A percentile compares a stretch with the other conserved stretches of the same genome.
Conservation (phyloP, 2,113 vertebrate genomes). For the Poecilia latipinna region DNA sequence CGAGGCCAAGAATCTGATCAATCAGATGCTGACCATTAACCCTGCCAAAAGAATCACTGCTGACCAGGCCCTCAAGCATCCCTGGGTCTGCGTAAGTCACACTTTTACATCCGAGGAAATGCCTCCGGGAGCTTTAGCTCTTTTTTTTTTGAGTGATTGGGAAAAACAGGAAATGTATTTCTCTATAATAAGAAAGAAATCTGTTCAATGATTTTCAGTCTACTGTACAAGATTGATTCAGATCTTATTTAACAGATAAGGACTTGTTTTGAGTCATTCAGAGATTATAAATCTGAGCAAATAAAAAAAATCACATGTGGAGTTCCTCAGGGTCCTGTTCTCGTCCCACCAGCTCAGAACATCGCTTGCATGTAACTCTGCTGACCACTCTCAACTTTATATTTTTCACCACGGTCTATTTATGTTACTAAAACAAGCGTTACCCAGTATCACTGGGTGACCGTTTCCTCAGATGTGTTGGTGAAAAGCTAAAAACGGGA, state of each 20-base stretch:
- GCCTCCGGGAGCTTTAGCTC: neutral
- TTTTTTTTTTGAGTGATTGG: too few relatives aligned
- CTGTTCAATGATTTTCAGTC: neutral
- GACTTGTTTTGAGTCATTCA: neutral
- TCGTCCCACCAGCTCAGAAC: neutral
- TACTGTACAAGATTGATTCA: neutral
- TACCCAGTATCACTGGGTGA: too few relatives aligned
- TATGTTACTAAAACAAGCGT: neutral
- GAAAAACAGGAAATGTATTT: neutral
- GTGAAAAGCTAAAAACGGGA: neutral
- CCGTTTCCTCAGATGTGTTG: neutral
- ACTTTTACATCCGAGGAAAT: neutral
- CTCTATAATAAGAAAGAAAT: neutral
- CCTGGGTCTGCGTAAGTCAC: constrained; percentile 98
- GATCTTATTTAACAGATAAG: neutral
- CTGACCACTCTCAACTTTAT: neutral
- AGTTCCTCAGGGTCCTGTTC: neutral
- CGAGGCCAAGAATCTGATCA: constrained; percentile 99
- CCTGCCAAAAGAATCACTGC: constrained; percentile 98
- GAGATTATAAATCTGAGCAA: neutral
- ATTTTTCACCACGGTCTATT: neutral
- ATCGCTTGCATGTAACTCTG: neutral
- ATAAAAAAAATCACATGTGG: neutral
- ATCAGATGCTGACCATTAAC: constrained; percentile 99
- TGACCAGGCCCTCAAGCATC: constrained; percentile 97